Evolutionary conservation across 2,797 vertebrate genomes (phyloP), one percentile per base, ranked within the genome.

Genomic region (Xerus rutilus): DNA sequence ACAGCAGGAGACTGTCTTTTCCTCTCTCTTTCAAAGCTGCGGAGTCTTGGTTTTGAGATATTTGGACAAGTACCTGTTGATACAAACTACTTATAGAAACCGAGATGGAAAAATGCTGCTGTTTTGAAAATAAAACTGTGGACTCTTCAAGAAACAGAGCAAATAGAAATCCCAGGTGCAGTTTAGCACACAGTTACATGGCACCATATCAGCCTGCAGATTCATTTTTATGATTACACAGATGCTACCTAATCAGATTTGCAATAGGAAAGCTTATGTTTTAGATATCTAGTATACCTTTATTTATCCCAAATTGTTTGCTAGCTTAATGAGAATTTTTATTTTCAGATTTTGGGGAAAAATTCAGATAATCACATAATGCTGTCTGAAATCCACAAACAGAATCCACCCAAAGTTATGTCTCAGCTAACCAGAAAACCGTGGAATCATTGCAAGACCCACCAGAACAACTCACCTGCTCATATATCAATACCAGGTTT

Each of bases 291-390:
- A 17, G 32, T 49, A 30, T 69, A 18, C 13, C 6, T 70, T 74
- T 49, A 20, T 76, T 45, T 12, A 73, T 28, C 28, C 13, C 28
- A 35, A 30, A 32, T 21, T 8, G 23, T 43, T 72, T 95, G 39
- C 67, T 82, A 81, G 28, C 2, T 52, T 74, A 84, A 84, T 30
- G 10, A n/a, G 28, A 85, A 25, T 59, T 93, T 54, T 93, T 54
- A 91, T 59, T 86, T 78, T 86, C 8, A 79, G 49, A 3, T 64
- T 92, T 78, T 17, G 7, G 0, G 4, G n/a, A 6, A 1, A 23
- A 28, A 64, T 28, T 77, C 59, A 54, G 17, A 82, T 25, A 59
- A 93, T 83, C 72, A 79, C 32, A 62, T 43, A 83, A 91, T 73
- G 18, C 1, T 73, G 17, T 43, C 85, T n/a, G 4, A 90, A 52